These are phyloP conservation scores for Microctonus aethiopoides DNA, from an alignment of 2,888 invertebrate genomes.

Conservation along the genomic window DNA sequence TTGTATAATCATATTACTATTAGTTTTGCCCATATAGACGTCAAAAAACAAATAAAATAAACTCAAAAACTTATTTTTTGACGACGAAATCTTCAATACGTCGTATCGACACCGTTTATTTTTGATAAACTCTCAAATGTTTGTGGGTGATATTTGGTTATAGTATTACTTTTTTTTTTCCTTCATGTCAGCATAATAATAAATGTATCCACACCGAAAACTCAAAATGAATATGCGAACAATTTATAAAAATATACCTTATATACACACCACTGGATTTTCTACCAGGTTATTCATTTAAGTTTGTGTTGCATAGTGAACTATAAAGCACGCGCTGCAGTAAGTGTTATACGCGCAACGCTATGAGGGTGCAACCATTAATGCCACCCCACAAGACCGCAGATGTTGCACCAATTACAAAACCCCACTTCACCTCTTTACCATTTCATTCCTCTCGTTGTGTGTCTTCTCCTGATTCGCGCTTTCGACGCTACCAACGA, in stretches of 20 bases:
- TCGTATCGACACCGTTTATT: no score
- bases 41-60: no score
- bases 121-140: no score
- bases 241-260: not conserved
- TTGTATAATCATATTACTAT: no score
- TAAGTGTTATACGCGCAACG: slow-evolving; percentile 1
- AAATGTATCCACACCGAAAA: no score
- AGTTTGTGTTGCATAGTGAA: not conserved
- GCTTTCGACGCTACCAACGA: slow-evolving; percentile 18
- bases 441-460: slow-evolving; percentile 30
- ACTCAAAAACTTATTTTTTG: no score
- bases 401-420: slow-evolving; percentile 67
- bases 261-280: not conserved
- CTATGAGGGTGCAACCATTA: slow-evolving; percentile 62
- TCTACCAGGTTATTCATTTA: slow-evolving; percentile 27
- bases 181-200: no score
- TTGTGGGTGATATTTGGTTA: no score
- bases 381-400: slow-evolving; percentile 65
- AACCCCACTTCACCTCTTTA: slow-evolving; percentile 60
- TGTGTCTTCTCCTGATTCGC: not conserved
- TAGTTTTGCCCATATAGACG: no score
- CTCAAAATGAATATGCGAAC: no score
- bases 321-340: slow-evolving; percentile 5
- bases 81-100: no score
- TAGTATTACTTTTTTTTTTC: no score